phyloP scores from a whole-genome alignment of 2,797 vertebrate species.

The Smutsia temminckii region DNA sequence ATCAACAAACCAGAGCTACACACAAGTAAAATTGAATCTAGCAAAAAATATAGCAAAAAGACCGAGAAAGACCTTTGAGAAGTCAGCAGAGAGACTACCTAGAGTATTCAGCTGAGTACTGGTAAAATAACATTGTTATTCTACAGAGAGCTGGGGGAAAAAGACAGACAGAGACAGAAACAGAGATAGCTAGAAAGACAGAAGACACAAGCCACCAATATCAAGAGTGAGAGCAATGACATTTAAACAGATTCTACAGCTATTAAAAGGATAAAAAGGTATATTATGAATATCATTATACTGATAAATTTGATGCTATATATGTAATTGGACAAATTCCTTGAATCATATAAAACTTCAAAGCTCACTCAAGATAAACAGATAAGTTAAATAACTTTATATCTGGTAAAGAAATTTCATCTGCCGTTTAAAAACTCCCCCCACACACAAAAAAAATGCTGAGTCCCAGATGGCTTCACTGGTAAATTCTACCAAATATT shows the following conservation, averaged over 20 bases:
- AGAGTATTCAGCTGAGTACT: not conserved
- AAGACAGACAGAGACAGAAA: not conserved
- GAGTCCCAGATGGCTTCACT: no score
- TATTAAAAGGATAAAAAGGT: not conserved
- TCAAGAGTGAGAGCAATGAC: not conserved
- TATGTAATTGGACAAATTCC: not conserved
- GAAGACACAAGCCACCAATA: not conserved
- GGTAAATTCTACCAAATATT: no score
- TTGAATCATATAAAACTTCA: not conserved
- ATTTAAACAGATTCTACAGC: not conserved
- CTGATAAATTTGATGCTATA: not conserved
- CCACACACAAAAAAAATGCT: no score
- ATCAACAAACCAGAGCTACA: not conserved
- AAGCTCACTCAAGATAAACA: not conserved
- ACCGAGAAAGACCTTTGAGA: no score
- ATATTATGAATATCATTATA: not conserved
- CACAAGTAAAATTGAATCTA: not conserved
- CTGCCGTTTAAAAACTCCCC: not conserved
- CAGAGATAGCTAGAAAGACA: not conserved
- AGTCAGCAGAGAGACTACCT: not conserved
- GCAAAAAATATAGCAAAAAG: not conserved
- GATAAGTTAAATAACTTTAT: not conserved
- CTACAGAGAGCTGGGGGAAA: not conserved
- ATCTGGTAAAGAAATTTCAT: not conserved
- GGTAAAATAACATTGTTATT: not conserved